These are phyloP conservation scores for Muraenolepis orangiensis DNA, from an alignment of 2,797 vertebrate genomes.

Conservation along the genomic window DNA sequence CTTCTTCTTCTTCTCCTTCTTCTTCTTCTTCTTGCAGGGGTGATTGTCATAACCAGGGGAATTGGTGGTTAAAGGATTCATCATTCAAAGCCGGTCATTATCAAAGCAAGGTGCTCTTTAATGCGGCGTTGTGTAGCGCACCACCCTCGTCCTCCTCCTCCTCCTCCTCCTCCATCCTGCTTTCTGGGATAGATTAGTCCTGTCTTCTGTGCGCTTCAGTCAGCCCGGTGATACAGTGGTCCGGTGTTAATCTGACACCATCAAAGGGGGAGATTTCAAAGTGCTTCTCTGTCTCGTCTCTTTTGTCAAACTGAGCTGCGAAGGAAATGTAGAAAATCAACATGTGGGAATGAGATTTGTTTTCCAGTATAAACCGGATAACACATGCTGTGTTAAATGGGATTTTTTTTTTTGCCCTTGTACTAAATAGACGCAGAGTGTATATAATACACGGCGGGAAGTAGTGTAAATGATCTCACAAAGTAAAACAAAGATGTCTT, in stretches of 20 bases:
- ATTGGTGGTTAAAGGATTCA: constrained; percentile 63
- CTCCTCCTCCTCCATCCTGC: constrained; percentile 29
- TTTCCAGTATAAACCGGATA: not conserved
- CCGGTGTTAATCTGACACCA: constrained; percentile 38
- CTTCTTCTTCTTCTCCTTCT: constrained; percentile 25
- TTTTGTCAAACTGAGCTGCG: constrained; percentile 31
- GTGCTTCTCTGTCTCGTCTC: constrained; percentile 9
- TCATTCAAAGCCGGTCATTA: constrained; percentile 65
- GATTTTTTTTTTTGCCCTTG: not conserved
- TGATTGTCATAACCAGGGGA: constrained; percentile 49
- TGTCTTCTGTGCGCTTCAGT: constrained; percentile 55
- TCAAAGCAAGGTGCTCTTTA: constrained; percentile 52
- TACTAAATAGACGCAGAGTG: not conserved
- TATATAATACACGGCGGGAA: too few species aligned
- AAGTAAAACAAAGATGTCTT: not conserved
- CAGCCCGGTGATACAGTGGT: constrained; percentile 41
- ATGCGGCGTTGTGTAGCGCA: not conserved
- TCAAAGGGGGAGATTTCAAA: constrained; percentile 59
- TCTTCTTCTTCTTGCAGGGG: constrained; percentile 23
- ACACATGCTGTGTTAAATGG: not conserved
- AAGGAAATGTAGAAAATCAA: constrained; percentile 30
- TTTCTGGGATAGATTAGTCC: constrained; percentile 54
- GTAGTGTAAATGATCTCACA: too few species aligned
- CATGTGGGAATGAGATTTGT: constrained; percentile 14
- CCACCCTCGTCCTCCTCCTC: too few species aligned